Evolutionary conservation across 2,797 vertebrate species (phyloP).

Genomic region (Morelia viridis): DNA sequence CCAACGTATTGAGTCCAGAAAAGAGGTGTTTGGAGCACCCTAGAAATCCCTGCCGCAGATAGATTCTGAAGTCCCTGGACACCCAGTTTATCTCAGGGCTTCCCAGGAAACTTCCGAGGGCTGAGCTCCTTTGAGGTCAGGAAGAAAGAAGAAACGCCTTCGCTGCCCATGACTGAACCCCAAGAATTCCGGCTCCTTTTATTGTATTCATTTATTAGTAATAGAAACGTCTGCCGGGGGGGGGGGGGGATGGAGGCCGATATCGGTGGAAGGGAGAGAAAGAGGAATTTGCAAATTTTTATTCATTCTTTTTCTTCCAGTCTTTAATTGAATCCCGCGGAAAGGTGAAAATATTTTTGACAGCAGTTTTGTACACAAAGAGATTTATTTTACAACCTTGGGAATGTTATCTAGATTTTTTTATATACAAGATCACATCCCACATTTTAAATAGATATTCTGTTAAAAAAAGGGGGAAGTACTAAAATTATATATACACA

Average conservation of each 20-base stretch:
- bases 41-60: neutral
- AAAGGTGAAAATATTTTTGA: neutral
- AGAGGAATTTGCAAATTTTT: neutral
- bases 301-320: neutral
- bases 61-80: neutral
- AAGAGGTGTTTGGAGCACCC: neutral
- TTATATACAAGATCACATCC: slow-evolving; percentile 71
- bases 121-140: neutral
- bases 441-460: slow-evolving; percentile 74
- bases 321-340: neutral
- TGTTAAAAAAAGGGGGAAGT: slow-evolving; percentile 73
- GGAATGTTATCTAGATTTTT: slow-evolving; percentile 49
- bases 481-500: slow-evolving; percentile 78
- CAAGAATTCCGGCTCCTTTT: neutral
- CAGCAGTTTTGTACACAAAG: slow-evolving; percentile 66
- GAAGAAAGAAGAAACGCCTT: neutral
- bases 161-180: too few relatives aligned
- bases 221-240: neutral
- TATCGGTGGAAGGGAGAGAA: neutral
- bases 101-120: neutral
- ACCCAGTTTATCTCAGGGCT: neutral
- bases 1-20: neutral
- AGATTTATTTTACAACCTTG: slow-evolving; percentile 71
- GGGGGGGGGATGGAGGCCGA: neutral
- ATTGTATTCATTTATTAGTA: neutral